Percentiles rank a stretch among this genome's conserved stretches.
These are phyloP conservation scores for Anthrax anthrax DNA, from an alignment of 2,888 invertebrate genomes.

Conservation along the genomic window DNA sequence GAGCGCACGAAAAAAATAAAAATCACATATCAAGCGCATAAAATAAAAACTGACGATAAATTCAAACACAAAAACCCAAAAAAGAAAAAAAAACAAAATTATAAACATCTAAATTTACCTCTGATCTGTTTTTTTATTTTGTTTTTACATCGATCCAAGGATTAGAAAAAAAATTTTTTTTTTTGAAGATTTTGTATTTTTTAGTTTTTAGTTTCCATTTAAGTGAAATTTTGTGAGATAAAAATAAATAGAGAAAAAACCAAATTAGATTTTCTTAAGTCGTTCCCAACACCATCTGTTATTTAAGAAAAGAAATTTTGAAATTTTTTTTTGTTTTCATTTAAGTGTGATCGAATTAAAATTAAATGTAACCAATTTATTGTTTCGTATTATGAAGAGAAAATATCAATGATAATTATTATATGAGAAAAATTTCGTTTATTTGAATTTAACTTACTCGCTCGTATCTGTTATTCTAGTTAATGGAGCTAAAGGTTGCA, in stretches of 20 bases:
- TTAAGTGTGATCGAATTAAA: too few species aligned
- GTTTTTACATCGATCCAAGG: too few species aligned
- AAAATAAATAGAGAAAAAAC: slow-evolving; percentile 13
- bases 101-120: slow-evolving; percentile 7
- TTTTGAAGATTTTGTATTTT: background rate
- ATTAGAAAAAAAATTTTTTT: too few species aligned
- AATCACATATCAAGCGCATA: too few species aligned
- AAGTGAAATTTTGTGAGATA: slow-evolving; percentile 12
- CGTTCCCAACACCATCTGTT: slow-evolving; percentile 33
- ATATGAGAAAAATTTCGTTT: too few species aligned
- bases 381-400: too few species aligned
- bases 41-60: too few species aligned
- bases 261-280: slow-evolving; percentile 34
- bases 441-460: slow-evolving; percentile 39
- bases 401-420: too few species aligned
- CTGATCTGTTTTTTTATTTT: slow-evolving; percentile 4
- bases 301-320: background rate
- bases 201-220: background rate
- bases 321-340: too few species aligned
- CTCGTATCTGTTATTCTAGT: slow-evolving; percentile 49
- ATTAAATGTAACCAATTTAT: too few species aligned
- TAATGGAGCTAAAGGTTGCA: slow-evolving; percentile 43
- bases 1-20: too few species aligned
- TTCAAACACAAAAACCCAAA: background rate
- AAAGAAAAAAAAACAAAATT: too few species aligned